phyloP scores from a whole-genome alignment of 1,140 invertebrate species.

The Dreissena rostriformis region DNA sequence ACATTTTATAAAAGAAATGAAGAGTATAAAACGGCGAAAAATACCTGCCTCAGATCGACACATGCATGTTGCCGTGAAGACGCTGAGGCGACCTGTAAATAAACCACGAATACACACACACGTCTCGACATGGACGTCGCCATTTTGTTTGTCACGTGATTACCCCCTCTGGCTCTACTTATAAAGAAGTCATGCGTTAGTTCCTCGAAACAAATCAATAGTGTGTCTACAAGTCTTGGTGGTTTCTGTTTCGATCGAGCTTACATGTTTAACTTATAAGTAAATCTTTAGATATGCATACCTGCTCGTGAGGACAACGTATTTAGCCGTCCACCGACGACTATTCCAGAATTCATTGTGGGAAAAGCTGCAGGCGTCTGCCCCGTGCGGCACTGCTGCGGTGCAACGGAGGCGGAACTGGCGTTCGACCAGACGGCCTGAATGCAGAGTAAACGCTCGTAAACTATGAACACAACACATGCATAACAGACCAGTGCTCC shows the following conservation, averaged over 20 bases:
- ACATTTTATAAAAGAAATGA: too few relatives aligned
- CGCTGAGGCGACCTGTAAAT: too few relatives aligned
- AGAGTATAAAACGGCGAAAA: too few relatives aligned
- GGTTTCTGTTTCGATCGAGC: too few relatives aligned
- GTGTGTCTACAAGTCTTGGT: too few relatives aligned
- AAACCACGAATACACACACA: too few relatives aligned
- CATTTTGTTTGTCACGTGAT: too few relatives aligned
- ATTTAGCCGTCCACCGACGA: neutral
- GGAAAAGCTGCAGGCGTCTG: slow-evolving; percentile 19
- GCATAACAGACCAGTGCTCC: neutral
- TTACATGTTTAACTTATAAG: neutral
- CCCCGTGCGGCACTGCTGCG: slow-evolving; percentile 18
- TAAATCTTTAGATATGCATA: neutral
- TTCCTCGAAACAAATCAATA: too few relatives aligned
- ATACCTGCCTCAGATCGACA: too few relatives aligned
- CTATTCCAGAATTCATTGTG: neutral
- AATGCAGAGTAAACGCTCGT: neutral
- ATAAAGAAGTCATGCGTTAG: neutral
- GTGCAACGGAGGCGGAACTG: slow-evolving; percentile 11
- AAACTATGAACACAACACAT: neutral
- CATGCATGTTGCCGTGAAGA: too few relatives aligned
- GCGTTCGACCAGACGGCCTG: slow-evolving; percentile 17
- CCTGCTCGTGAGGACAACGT: slow-evolving; percentile 11
- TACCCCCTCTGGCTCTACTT: neutral
- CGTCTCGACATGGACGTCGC: too few relatives aligned